Conservation (phyloP, 2,888 invertebrate species). For the Scaptomyza reducta region DNA sequence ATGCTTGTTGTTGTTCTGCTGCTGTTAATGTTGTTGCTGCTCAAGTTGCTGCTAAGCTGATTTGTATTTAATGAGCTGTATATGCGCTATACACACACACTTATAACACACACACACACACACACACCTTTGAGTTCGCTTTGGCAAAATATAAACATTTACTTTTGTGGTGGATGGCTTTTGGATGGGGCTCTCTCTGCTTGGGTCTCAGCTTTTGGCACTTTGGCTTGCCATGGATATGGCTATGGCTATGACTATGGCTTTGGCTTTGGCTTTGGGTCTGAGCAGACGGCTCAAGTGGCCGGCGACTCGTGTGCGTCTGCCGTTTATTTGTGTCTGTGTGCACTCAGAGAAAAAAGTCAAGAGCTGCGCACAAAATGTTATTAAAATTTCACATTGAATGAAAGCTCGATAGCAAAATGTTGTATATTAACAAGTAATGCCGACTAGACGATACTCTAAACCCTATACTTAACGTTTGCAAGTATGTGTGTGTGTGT, state of each 20-base stretch:
- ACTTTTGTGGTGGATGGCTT: conserved; percentile 27
- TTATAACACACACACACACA: conserved; percentile 15
- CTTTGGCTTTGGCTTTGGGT: neutral
- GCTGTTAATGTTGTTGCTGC: conserved; percentile 27
- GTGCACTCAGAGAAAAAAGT: conserved; percentile 1
- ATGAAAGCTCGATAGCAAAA: neutral
- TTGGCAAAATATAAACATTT: conserved; percentile 67
- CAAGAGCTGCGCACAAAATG: neutral
- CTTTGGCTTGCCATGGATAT: conserved; percentile 13
- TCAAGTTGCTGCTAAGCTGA: conserved; percentile 67
- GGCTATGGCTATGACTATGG: neutral
- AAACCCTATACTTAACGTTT: too few relatives aligned
- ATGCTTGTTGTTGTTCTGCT: conserved; percentile 4
- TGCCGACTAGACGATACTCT: too few relatives aligned
- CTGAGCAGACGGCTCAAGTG: conserved; percentile 28
- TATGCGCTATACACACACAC: conserved; percentile 40
- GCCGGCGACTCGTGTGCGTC: conserved; percentile 28
- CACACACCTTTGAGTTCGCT: conserved; percentile 36
- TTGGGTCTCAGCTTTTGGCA: conserved; percentile 3
- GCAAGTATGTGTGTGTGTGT: too few relatives aligned
- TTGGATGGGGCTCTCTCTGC: conserved; percentile 2
- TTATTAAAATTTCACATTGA: neutral
- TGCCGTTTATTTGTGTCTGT: conserved; percentile 1
- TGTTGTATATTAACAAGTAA: too few relatives aligned
- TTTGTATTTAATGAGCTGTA: conserved; percentile 76